Conservation (phyloP, 2,113 vertebrate genomes). For the Crotalus viridis region DNA sequence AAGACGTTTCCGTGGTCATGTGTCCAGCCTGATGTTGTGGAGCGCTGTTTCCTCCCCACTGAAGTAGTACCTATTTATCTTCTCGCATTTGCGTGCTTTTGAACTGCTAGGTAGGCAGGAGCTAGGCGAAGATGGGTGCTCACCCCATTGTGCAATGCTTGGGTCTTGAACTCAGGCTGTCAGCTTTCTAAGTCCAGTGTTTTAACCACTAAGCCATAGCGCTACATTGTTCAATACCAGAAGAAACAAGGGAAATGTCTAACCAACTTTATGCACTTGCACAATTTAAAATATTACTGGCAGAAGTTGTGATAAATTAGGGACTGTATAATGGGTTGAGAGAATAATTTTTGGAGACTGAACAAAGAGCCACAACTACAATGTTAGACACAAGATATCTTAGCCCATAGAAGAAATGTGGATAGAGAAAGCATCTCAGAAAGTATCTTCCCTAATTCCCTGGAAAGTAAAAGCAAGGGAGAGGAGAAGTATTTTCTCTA, state of each 20-base stretch:
- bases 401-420: neutral
- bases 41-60: neutral
- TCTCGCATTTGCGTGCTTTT: too few relatives aligned
- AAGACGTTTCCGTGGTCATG: neutral
- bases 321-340: neutral
- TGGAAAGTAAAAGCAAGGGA: neutral
- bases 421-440: neutral
- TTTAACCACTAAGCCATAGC: too few relatives aligned
- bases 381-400: neutral
- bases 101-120: too few relatives aligned
- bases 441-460: neutral
- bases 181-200: too few relatives aligned
- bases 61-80: too few relatives aligned
- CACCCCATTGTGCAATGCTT: too few relatives aligned
- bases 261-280: neutral
- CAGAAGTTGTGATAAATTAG: neutral
- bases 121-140: too few relatives aligned
- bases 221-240: too few relatives aligned
- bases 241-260: neutral
- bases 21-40: neutral
- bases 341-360: neutral
- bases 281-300: neutral
- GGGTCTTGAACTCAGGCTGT: too few relatives aligned
- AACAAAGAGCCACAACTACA: neutral
- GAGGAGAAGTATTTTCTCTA: neutral